Evolutionary conservation across 2,113 vertebrate genomes (phyloP), one percentile per base, ranked within the genome.

Genomic region (Uria aalge): DNA sequence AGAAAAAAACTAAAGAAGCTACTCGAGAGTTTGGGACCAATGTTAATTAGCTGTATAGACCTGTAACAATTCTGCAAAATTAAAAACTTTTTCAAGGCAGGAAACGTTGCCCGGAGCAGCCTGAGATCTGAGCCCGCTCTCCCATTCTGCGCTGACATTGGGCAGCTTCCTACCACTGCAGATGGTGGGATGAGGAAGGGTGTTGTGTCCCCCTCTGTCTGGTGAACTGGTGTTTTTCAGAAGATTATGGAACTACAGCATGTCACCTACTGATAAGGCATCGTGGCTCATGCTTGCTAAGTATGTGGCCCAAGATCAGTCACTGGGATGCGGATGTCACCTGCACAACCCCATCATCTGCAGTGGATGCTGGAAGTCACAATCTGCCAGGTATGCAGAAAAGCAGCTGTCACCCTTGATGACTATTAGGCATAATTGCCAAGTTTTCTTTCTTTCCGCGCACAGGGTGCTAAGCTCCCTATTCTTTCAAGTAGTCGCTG

Each of bases 111-210:
- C 26, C 10, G 36, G 43, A 87, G 57, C 52, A 82, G 41, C 12
- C 20, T 32, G 64, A 57, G 15, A 10, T 74, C n/a, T 43, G 34
- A 71, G 8, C 15, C 21, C 5, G 3, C 34, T 74, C 18, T 86
- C 34, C 29, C 5, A 0, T 60, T 68, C 52, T 9, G 0, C 1
- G 0, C 4, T 64, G n/a, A 69, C 10, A 1, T 22, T 19, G n/a
- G 40, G 12, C 8, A 45, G 22, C 41, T 50, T 80, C 40, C 45
- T 59, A 34, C 11, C 6, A 5, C 30, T 38, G 24, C 24, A 3
- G 32, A 1, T 12, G 32, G 1, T 12, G 24, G 34, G 36, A 26
- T 27, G 36, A 85, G 22, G 29, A 71, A 48, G 12, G 10, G 6
- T 40, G 22, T 8, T 52, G 8, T 52, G 29, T 29, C 5, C 30